phyloP scores from a whole-genome alignment of 2,113 vertebrate genomes.

The Charina bottae region DNA sequence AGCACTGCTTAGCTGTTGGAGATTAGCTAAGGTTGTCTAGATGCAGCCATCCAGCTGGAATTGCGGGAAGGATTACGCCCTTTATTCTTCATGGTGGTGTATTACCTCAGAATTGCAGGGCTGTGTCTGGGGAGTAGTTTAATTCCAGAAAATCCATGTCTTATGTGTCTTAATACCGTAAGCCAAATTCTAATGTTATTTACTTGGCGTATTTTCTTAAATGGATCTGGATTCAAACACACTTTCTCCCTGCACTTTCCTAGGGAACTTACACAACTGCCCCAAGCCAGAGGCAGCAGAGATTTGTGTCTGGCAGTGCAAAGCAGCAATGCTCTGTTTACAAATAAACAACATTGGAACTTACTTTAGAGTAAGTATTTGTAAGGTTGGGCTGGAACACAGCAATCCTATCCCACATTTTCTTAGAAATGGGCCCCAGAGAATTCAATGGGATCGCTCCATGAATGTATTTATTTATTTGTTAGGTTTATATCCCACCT shows the following conservation, averaged over 20 bases:
- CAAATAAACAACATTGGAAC: background rate
- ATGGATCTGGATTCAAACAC: background rate
- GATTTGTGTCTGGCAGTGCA: too few species aligned
- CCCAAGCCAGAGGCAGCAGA: background rate
- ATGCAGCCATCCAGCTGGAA: background rate
- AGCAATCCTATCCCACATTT: background rate
- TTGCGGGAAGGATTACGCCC: background rate
- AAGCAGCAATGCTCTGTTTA: background rate
- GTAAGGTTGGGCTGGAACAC: background rate
- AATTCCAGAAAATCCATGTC: conserved; percentile 9
- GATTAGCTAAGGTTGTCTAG: background rate
- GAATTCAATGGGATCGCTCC: background rate
- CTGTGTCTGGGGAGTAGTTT: background rate
- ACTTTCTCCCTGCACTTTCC: background rate
- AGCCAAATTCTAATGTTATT: background rate
- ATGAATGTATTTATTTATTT: background rate
- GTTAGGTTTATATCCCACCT: background rate
- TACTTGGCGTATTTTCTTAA: background rate
- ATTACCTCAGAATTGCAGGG: background rate
- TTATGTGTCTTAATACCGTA: background rate
- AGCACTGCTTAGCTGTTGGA: background rate
- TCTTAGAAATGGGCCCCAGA: background rate
- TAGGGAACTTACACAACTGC: background rate
- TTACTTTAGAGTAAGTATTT: background rate
- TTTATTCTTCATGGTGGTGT: background rate